Base-by-base conservation (phyloP, 2,888 invertebrate genomes). In the Nemoura dubitans region DNA sequence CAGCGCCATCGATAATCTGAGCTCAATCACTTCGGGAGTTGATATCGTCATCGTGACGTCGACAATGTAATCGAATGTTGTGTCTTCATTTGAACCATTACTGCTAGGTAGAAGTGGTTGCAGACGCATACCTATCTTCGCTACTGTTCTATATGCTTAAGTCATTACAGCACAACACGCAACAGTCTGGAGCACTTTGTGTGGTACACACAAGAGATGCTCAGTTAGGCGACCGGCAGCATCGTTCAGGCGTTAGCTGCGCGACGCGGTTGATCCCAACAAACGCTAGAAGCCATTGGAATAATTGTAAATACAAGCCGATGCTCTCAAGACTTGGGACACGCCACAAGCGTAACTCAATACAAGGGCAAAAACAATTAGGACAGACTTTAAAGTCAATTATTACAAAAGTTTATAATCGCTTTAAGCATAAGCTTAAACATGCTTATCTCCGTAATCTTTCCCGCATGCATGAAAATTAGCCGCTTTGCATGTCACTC, bases 1-100 rank as follows among this genome's bases (percentile, higher is more conserved):
- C 90, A 96, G 95, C 94, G 96, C 96, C 96, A 96, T 96, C 93
- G 94, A 94, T 27, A 85, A 78, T 42, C 30, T 78, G 30, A 78
- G 87, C 29, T 84, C 84, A 27, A 84, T 28, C 28, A 59, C 43
- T 84, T 16, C 59, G 10, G 84, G 27, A 43, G 76, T 84, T 59
- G 59, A 76, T 59, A 84, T 84, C 84, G 84, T 84, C 84, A 84
- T 84, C 84, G 84, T 84, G 84, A 84, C 84, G 84, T 59, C 59
- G 76, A 25, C 1, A 28, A 28, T 59, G 14, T n/a, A 3, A 28
- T 84, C 59, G 59, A 76, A 84, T 59, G 76, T 84, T 43, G 59
- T 25, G 27, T 76, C 84, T 43, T 84, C 27, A 59, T 84, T 84
- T 27, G 76, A 59, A 76, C 10, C 59, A 84, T 84, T 84, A 27